A percentile compares a stretch with the other conserved stretches of the same genome.
phyloP scores from a whole-genome alignment of 2,113 vertebrate genomes.

The Python bivittatus region DNA sequence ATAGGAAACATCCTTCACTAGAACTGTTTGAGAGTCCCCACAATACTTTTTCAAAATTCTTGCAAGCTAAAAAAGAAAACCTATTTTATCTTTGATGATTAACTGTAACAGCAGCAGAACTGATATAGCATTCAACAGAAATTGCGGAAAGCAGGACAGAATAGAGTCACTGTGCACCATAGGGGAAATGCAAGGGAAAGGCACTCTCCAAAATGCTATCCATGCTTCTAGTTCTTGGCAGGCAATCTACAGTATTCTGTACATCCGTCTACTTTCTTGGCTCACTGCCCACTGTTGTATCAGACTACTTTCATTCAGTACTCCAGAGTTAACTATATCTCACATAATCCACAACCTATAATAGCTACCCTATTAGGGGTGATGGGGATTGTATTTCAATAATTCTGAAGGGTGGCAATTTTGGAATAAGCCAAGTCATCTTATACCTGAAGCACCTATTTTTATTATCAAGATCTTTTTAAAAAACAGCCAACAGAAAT shows the following conservation, averaged over 20 bases:
- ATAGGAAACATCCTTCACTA: too few species aligned
- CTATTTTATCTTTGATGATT: background rate
- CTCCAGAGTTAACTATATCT: background rate
- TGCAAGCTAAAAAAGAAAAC: background rate
- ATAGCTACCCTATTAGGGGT: background rate
- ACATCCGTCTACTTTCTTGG: background rate
- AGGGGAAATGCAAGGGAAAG: background rate
- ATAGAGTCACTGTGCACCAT: background rate
- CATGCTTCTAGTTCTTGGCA: background rate
- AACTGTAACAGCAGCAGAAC: background rate
- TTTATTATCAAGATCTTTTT: background rate
- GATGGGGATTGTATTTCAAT: background rate
- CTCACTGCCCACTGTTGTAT: background rate
- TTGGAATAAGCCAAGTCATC: background rate
- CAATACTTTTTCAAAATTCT: background rate
- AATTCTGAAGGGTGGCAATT: background rate
- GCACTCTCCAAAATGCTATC: background rate
- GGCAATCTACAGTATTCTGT: background rate
- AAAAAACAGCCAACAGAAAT: background rate
- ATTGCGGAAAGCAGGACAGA: background rate
- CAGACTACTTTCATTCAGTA: background rate
- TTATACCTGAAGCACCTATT: background rate
- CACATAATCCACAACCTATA: background rate
- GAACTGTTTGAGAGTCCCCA: background rate
- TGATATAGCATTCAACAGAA: background rate